Conservation (phyloP, 2,888 invertebrate species). For the Tenthredo mesomela region DNA sequence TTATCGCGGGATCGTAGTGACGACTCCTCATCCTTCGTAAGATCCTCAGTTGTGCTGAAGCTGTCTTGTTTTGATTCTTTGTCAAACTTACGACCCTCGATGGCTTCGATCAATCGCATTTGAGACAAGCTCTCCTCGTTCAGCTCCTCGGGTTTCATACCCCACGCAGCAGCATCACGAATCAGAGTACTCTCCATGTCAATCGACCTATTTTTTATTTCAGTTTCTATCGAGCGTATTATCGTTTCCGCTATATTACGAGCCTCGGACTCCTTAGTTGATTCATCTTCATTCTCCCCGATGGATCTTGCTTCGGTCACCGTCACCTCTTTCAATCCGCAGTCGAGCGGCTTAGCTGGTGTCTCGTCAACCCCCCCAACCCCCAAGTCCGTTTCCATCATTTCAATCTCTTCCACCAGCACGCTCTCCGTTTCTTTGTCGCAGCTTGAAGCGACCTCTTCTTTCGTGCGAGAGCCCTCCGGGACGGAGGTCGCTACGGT, state of each 20-base stretch:
- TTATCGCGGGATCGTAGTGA: conserved; percentile 63
- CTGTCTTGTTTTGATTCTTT: conserved; percentile 66
- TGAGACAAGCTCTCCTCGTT: conserved; percentile 46
- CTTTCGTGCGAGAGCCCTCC: background rate
- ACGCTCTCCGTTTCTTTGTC: background rate
- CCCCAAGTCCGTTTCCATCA: background rate
- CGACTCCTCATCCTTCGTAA: conserved; percentile 73
- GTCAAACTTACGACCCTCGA: background rate
- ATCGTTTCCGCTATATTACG: conserved; percentile 70
- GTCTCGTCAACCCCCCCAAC: background rate
- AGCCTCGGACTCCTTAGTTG: conserved; percentile 59
- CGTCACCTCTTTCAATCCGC: background rate
- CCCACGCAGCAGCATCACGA: conserved; percentile 50
- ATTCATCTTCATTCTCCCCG: conserved; percentile 55
- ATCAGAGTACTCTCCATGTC: conserved; percentile 61
- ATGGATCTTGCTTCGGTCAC: conserved; percentile 38
- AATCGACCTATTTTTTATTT: conserved; percentile 68
- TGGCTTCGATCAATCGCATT: background rate
- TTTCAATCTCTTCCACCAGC: background rate
- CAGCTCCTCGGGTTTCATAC: conserved; percentile 19
- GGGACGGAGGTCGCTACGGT: background rate
- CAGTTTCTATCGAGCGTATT: conserved; percentile 72
- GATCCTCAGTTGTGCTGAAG: conserved; percentile 70
- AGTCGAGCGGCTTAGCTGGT: background rate
- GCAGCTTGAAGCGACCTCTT: background rate